Base-by-base conservation (phyloP, 2,888 invertebrate species). In the Boloria selene region DNA sequence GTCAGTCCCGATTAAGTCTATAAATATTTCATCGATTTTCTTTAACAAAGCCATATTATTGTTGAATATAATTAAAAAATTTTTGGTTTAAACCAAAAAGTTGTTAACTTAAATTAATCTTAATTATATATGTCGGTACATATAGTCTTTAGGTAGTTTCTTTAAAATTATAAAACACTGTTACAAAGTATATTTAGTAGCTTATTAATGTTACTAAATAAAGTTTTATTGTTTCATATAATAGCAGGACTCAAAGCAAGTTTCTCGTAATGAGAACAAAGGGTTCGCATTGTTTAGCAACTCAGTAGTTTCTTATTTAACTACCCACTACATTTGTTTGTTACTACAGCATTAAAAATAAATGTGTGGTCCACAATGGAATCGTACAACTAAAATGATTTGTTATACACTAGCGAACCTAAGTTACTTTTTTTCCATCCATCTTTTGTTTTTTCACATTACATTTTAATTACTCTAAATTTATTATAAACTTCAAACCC, bases 351-450 rank as follows among this genome's bases (percentile, higher is more conserved):
- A 55, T 44, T 56, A 56, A 56, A 56, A 56, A 56, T 56, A 45
- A 56, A 56, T 22, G 56, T 45, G 1, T 26, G 45, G 26, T 45
- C 6, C 45, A 44, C 44, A 22, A 56, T 56, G 22, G 26, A 45
- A 56, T n/a, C n/a, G 42, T 56, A 5, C 16, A 56, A 56, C 45
- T 22, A 56, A 56, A 61, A 38, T 0, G 42, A 51, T 51, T 51
- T 61, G 85, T 81, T 38, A 38, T 38, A 10, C 31, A 38, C 31
- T 38, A 38, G 31, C 1, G 31, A 7, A 7, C 10, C 31, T 38
- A 31, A 7, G 31, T 31, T 7, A 31, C 2, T 7, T 7, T 31
- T 38, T 7, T 38, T n/a, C n/a, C n/a, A n/a, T n/a, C n/a, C n/a
- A n/a, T n/a, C n/a, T n/a, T n/a, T n/a, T n/a, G n/a, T n/a, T n/a